phyloP scores from a whole-genome alignment of 35 echinoderm and acorn worm species.

The Lytechinus variegatus region DNA sequence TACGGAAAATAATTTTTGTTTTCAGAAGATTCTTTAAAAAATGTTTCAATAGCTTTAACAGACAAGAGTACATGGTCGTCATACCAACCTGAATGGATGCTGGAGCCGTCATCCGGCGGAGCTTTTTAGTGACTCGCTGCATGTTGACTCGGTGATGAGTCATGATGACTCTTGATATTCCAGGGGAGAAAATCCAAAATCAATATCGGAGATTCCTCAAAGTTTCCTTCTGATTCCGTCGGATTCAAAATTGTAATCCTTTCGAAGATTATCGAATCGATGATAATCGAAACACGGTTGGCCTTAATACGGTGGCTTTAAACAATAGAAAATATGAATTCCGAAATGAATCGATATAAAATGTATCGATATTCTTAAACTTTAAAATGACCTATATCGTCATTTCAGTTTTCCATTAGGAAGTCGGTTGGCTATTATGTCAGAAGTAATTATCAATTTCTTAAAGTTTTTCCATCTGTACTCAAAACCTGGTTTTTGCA shows the following conservation, averaged over 20 bases:
- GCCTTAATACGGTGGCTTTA: background rate
- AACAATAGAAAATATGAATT: background rate
- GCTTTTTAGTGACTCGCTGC: constrained; percentile 39
- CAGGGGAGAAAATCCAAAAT: no score
- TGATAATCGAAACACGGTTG: background rate
- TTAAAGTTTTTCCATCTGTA: background rate
- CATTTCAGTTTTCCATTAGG: background rate
- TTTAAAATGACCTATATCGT: background rate
- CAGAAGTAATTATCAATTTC: background rate
- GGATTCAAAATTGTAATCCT: background rate
- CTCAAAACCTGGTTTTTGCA: background rate
- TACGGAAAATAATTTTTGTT: no score
- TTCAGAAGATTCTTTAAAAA: no score
- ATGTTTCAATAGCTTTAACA: no score
- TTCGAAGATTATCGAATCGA: background rate
- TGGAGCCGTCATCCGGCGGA: constrained; percentile 34
- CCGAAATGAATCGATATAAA: no score
- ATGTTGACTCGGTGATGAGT: constrained; percentile 17
- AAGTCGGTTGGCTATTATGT: background rate
- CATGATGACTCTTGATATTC: background rate
- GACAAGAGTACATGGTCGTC: no score
- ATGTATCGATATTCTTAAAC: no score
- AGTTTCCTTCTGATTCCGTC: background rate
- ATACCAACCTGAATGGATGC: constrained; percentile 37
- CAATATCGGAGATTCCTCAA: background rate